A percentile compares a stretch with the other conserved stretches of the same genome.
These are phyloP conservation scores for Phania funesta DNA, from an alignment of 2,888 invertebrate species.

Conservation along the genomic window DNA sequence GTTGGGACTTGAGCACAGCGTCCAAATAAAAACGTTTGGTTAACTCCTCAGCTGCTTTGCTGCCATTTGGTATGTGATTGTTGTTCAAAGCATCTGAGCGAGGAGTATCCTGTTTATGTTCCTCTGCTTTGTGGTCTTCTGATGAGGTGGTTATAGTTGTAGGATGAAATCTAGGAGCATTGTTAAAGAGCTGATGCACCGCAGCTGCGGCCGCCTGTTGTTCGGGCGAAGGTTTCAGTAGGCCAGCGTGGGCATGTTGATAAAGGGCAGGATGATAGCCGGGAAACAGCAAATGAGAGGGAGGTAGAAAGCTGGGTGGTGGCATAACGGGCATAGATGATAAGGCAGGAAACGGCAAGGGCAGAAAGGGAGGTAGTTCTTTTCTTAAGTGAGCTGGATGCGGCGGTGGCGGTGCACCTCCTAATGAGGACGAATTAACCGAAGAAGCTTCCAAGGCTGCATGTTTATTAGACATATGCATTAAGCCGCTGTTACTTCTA, in stretches of 20 bases:
- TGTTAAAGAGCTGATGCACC: slow-evolving; percentile 76
- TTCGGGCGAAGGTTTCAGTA: slow-evolving; percentile 78
- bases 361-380: slow-evolving; percentile 83
- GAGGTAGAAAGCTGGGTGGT: slow-evolving; percentile 84
- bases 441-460: neutral
- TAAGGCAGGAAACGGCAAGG: slow-evolving; percentile 84
- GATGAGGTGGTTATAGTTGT: slow-evolving; percentile 58
- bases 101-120: slow-evolving; percentile 68
- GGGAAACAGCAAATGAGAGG: slow-evolving; percentile 83
- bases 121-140: slow-evolving; percentile 33
- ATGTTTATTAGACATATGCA: slow-evolving; percentile 72
- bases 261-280: slow-evolving; percentile 84
- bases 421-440: neutral
- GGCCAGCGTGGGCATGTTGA: slow-evolving; percentile 79
- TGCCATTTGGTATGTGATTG: slow-evolving; percentile 80
- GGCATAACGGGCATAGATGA: slow-evolving; percentile 84
- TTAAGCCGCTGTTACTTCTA: slow-evolving; percentile 80
- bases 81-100: slow-evolving; percentile 77
- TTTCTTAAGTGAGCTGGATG: slow-evolving; percentile 81
- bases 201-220: slow-evolving; percentile 76
- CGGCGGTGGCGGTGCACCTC: slow-evolving; percentile 55
- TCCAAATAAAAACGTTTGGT: slow-evolving; percentile 88
- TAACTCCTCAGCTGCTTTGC: slow-evolving; percentile 84
- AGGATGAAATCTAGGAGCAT: slow-evolving; percentile 69
- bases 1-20: slow-evolving; percentile 86